Evolutionary conservation across 2,888 invertebrate species (phyloP).

Genomic region (Polia nebulosa): DNA sequence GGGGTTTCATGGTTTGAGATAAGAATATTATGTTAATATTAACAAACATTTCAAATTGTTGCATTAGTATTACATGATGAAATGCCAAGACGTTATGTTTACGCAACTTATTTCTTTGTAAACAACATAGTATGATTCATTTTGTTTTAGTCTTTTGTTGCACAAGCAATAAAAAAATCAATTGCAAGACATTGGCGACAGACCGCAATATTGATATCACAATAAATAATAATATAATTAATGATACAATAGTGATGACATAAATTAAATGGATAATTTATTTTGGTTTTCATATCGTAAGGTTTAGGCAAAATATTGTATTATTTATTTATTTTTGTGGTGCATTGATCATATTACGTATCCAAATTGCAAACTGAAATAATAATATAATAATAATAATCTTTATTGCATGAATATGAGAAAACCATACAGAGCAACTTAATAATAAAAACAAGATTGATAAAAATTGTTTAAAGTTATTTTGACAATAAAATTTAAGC

Average conservation of each 20-base stretch:
- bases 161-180: background rate
- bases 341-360: background rate
- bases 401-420: too few species aligned
- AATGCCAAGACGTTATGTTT: constrained; percentile 1
- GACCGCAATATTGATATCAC: background rate
- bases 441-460: too few species aligned
- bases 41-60: background rate
- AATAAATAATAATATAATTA: background rate
- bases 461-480: too few species aligned
- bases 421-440: too few species aligned
- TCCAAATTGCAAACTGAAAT: too few species aligned
- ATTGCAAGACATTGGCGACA: background rate
- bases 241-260: too few species aligned
- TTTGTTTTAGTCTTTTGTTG: background rate
- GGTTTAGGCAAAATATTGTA: constrained; percentile 1
- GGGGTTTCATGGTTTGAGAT: too few species aligned
- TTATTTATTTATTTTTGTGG: background rate
- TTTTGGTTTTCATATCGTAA: background rate
- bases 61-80: background rate
- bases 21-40: background rate
- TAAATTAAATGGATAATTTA: background rate
- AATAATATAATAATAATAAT: too few species aligned
- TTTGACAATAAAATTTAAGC: too few species aligned
- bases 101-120: background rate
- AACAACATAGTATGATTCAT: background rate